Evolutionary conservation across 1,140 invertebrate genomes (phyloP).

Genomic region (Lasioglossum albipes): DNA sequence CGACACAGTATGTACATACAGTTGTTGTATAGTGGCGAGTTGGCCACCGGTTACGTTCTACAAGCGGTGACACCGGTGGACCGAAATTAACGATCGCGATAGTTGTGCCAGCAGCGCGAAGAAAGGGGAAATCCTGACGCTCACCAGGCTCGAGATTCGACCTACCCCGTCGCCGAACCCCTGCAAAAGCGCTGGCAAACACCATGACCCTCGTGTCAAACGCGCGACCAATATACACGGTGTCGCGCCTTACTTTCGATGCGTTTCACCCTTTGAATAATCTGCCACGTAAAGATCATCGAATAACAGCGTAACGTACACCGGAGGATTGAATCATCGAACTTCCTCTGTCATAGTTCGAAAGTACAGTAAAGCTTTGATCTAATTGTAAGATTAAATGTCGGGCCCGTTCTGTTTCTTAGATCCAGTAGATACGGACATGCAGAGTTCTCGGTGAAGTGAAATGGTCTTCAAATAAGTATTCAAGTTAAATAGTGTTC

Average conservation of each 20-base stretch:
- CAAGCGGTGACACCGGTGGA: constrained; percentile 8
- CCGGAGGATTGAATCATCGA: too few relatives aligned
- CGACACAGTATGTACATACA: background rate
- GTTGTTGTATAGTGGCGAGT: constrained; percentile 24
- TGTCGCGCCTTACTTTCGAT: background rate
- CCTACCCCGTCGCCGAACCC: constrained; percentile 22
- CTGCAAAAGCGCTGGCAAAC: constrained; percentile 32
- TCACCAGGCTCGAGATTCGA: constrained; percentile 10
- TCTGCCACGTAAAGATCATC: too few relatives aligned
- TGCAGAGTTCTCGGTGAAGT: too few relatives aligned
- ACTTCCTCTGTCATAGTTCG: too few relatives aligned
- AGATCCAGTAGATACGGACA: too few relatives aligned
- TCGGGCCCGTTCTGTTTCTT: too few relatives aligned
- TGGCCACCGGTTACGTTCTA: constrained; percentile 5
- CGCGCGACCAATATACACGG: constrained; percentile 21
- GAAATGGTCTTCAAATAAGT: too few relatives aligned
- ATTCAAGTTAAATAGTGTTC: too few relatives aligned
- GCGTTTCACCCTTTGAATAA: too few relatives aligned
- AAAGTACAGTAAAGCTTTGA: too few relatives aligned
- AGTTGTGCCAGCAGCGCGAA: constrained; percentile 50
- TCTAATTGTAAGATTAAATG: too few relatives aligned
- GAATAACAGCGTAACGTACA: too few relatives aligned
- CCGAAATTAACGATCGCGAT: constrained; percentile 55
- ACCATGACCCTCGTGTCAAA: constrained; percentile 8
- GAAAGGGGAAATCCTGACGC: constrained; percentile 47